A percentile compares a stretch with the other conserved stretches of the same genome.
Evolutionary conservation across 2,888 invertebrate species (phyloP).

Genomic region (Hemistola chrysoprasaria): DNA sequence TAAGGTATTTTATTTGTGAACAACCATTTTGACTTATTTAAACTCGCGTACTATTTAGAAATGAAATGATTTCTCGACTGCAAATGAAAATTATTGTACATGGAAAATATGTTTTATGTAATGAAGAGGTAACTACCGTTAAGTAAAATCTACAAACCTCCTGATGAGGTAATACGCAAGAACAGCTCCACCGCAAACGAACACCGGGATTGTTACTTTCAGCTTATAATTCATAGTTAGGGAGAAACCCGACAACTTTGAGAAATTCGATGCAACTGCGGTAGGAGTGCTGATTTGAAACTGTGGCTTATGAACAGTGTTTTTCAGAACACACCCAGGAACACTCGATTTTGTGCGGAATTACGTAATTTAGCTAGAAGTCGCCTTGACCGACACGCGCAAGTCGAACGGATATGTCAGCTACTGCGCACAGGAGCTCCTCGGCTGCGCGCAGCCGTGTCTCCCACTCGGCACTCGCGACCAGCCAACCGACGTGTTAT

Average conservation of each 20-base stretch:
- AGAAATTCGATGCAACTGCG: constrained; percentile 43
- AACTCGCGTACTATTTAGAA: too few species aligned
- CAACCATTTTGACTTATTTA: too few species aligned
- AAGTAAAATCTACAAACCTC: constrained; percentile 64
- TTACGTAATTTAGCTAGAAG: constrained; percentile 79
- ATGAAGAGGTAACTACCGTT: neutral
- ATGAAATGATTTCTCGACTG: too few species aligned
- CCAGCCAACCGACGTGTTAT: constrained; percentile 64
- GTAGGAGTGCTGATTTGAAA: constrained; percentile 52
- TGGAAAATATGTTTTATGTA: neutral
- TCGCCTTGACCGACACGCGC: constrained; percentile 79
- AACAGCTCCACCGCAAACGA: constrained; percentile 78
- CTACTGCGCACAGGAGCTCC: constrained; percentile 75
- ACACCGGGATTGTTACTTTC: constrained; percentile 74
- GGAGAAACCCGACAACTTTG: constrained; percentile 32
- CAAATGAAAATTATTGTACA: too few species aligned
- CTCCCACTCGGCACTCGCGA: constrained; percentile 74
- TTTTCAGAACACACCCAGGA: constrained; percentile 76
- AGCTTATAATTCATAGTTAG: constrained; percentile 74
- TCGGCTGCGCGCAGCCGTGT: constrained; percentile 66
- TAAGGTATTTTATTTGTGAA: too few species aligned
- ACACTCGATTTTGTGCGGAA: constrained; percentile 65
- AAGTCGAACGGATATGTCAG: constrained; percentile 78
- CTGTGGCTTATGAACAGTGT: constrained; percentile 50
- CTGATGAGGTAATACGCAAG: constrained; percentile 79